Evolutionary conservation across 1,140 invertebrate genomes (phyloP).

Genomic region (Planococcus citri): DNA sequence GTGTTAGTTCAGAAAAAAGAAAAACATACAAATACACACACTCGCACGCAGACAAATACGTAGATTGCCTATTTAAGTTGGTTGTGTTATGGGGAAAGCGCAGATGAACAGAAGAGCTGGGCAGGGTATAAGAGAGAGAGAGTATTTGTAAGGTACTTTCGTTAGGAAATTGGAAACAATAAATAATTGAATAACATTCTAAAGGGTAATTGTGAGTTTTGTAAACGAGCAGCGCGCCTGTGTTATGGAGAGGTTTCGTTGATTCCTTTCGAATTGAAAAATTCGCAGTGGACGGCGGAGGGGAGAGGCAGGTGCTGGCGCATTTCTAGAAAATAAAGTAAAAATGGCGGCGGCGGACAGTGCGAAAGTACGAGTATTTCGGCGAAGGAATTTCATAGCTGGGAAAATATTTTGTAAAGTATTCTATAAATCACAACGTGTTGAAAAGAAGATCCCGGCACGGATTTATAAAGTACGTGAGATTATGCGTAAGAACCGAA

Average conservation of each 20-base stretch:
- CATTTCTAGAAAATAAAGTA: slow-evolving; percentile 3
- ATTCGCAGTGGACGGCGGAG: not conserved
- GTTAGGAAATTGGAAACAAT: not conserved
- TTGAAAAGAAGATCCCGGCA: not conserved
- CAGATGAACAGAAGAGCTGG: too few relatives aligned
- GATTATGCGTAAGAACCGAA: not conserved
- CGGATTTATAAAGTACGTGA: slow-evolving; percentile 2
- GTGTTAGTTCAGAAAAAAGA: not conserved
- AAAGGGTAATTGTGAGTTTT: slow-evolving; percentile 3
- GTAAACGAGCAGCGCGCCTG: not conserved
- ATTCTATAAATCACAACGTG: not conserved
- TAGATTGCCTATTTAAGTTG: not conserved
- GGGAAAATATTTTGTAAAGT: not conserved
- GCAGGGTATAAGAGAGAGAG: too few relatives aligned
- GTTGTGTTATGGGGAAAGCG: not conserved
- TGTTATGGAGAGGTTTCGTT: not conserved
- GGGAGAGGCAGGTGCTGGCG: too few relatives aligned
- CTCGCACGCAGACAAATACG: not conserved
- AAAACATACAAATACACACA: too few relatives aligned
- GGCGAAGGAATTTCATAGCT: not conserved
- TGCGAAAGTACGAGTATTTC: not conserved
- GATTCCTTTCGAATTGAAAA: slow-evolving; percentile 7
- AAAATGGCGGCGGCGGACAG: not conserved
- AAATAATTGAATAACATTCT: slow-evolving; percentile 8
- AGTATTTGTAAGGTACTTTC: slow-evolving; percentile 2